Base-by-base conservation (phyloP, 2,797 vertebrate species). In the Tadarida brasiliensis region DNA sequence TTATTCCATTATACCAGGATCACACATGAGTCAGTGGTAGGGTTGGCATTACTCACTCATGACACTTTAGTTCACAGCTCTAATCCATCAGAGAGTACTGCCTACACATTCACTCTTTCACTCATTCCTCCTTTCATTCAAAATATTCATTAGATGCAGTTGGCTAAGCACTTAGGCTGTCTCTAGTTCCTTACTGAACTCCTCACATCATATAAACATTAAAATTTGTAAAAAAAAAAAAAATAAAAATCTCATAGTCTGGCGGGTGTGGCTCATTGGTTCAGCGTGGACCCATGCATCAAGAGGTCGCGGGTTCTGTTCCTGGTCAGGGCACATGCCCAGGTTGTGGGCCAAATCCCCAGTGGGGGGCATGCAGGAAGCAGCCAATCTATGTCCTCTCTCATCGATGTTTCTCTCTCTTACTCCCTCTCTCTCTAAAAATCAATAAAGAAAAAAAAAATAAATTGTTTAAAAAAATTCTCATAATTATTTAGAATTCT, bases 401-500 rank as follows among this genome's bases (percentile, higher is more conserved):
- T 44, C 39, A 44, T 44, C 39, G 5, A 44, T 44, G 39, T 44
- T 44, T 44, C 39, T 44, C 5, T 44, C 39, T 44, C 39, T 44
- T n/a, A n/a, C n/a, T n/a, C n/a, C n/a, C 39, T 44, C 39, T 39
- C 39, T 44, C 39, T 44, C 39, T 44, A 3, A 44, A 44, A 44
- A 44, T 44, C 39, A 44, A 44, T 44, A 44, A 44, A 44, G 39
- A 44, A 7, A 44, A 44, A 44, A 44, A 44, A 44, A 44, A 44
- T n/a, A 44, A 44, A 44, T 44, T 44, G 39, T n/a, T 14, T 5
- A 6, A n/a, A 80, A 77, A 49, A 65, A 14, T 71, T 12, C 30
- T 92, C n/a, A 51, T 77, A 26, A 93, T 91, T 93, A 70, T 28
- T 88, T 70, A 81, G 93, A 90, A 88, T 80, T 81, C 73, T 65